Evolutionary conservation across 1,140 invertebrate genomes (phyloP).

Genomic region (Delia radicum): DNA sequence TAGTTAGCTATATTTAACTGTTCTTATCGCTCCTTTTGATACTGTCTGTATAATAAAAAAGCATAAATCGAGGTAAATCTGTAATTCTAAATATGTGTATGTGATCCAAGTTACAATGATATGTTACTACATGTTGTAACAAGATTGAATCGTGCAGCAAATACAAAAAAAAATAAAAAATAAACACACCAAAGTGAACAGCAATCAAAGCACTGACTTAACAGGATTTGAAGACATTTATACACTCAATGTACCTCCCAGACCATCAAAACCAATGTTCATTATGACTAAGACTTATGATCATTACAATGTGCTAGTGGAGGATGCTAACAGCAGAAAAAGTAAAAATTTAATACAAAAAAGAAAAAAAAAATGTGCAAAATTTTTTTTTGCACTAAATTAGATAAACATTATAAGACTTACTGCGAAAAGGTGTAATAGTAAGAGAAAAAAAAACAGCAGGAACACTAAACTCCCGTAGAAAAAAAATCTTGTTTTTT

Average conservation of each 20-base stretch:
- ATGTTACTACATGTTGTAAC: not conserved
- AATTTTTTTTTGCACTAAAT: not conserved
- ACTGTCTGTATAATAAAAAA: no score
- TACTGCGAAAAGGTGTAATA: not conserved
- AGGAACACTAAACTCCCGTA: not conserved
- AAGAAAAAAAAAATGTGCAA: no score
- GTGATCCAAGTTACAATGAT: not conserved
- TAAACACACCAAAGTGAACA: not conserved
- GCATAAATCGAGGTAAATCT: no score
- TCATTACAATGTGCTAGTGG: constrained; percentile 12
- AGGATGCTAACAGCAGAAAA: not conserved
- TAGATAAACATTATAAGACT: constrained; percentile 7
- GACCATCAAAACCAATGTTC: not conserved
- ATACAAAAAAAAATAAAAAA: not conserved
- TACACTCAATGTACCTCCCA: not conserved
- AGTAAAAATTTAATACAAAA: not conserved
- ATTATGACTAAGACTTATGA: not conserved
- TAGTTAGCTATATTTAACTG: no score
- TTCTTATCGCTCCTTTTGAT: no score
- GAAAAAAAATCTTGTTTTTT: not conserved
- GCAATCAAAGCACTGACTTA: not conserved
- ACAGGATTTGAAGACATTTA: not conserved
- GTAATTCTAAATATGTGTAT: not conserved
- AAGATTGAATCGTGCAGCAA: not conserved
- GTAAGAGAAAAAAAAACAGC: not conserved